phyloP scores from a whole-genome alignment of 2,888 invertebrate species.

The Cheilosia urbana region DNA sequence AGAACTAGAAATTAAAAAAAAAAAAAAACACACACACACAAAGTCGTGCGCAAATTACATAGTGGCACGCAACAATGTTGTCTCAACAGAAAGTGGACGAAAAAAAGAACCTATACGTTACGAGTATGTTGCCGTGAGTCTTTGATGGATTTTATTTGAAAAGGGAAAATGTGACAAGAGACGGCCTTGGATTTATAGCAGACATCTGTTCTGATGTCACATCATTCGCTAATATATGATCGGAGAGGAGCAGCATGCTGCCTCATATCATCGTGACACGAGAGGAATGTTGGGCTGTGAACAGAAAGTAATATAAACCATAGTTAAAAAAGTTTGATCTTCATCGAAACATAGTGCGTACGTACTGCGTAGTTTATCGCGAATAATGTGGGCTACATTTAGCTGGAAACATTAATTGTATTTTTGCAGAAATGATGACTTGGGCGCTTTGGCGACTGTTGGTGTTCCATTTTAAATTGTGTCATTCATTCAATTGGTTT shows the following conservation, averaged over 20 bases:
- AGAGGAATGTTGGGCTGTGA: conserved; percentile 1
- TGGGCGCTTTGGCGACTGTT: neutral
- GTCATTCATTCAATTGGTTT: conserved; percentile 21
- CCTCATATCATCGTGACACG: neutral
- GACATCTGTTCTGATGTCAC: conserved; percentile 27
- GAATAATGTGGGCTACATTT: no score
- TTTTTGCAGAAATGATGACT: no score
- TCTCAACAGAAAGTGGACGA: neutral
- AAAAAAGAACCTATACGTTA: neutral
- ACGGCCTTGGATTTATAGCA: conserved; percentile 10
- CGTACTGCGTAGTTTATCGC: conserved; percentile 23
- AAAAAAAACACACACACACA: no score
- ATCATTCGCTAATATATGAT: conserved; percentile 1
- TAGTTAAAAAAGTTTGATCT: conserved; percentile 6
- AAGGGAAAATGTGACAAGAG: conserved; percentile 4
- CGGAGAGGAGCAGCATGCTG: conserved; percentile 14
- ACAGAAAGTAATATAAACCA: conserved; percentile 28
- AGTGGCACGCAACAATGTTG: conserved; percentile 42
- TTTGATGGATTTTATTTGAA: neutral
- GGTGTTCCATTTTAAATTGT: neutral
- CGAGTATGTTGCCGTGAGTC: neutral
- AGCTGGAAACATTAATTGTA: no score
- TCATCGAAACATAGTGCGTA: conserved; percentile 26
- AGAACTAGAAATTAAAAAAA: conserved; percentile 2
- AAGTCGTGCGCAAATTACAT: neutral